Conservation (phyloP, 2,888 invertebrate species). For the Acanthococcus lagerstroemiae region DNA sequence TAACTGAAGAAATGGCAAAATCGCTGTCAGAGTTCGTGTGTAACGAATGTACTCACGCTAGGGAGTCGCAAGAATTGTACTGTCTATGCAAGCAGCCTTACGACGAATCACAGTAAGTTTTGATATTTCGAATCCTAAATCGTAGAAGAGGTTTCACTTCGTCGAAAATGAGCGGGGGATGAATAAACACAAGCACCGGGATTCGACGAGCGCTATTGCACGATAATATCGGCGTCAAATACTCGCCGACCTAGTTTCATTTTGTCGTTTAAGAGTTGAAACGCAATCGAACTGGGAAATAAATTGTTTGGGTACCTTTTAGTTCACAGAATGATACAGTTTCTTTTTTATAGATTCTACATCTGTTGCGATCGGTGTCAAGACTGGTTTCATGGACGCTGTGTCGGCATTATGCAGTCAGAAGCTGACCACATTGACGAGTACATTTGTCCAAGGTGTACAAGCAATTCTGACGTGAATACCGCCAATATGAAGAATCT, state of each 20-base stretch:
- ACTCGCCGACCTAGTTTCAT: background rate
- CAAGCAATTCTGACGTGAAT: constrained; percentile 78
- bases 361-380: constrained; percentile 98
- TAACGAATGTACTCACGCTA: constrained; percentile 71
- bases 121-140: background rate
- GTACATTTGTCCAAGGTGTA: constrained; percentile 93
- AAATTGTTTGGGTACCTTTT: too few relatives aligned
- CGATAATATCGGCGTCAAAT: background rate
- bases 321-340: too few relatives aligned
- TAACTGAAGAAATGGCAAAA: constrained; percentile 84
- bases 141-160: too few relatives aligned
- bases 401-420: constrained; percentile 87
- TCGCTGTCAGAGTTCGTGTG: constrained; percentile 83
- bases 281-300: too few relatives aligned
- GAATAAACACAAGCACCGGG: too few relatives aligned
- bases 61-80: constrained; percentile 84
- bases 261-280: background rate
- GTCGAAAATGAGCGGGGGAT: too few relatives aligned
- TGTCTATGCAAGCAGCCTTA: constrained; percentile 94
- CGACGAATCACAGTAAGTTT: constrained; percentile 85
- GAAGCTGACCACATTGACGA: constrained; percentile 92
- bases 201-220: too few relatives aligned
- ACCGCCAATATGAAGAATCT: constrained; percentile 82
- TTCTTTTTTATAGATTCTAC: constrained; percentile 68
- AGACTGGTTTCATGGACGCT: constrained; percentile 98